Conservation (phyloP, 2,888 invertebrate genomes). For the Ecdyonurus torrentis region DNA sequence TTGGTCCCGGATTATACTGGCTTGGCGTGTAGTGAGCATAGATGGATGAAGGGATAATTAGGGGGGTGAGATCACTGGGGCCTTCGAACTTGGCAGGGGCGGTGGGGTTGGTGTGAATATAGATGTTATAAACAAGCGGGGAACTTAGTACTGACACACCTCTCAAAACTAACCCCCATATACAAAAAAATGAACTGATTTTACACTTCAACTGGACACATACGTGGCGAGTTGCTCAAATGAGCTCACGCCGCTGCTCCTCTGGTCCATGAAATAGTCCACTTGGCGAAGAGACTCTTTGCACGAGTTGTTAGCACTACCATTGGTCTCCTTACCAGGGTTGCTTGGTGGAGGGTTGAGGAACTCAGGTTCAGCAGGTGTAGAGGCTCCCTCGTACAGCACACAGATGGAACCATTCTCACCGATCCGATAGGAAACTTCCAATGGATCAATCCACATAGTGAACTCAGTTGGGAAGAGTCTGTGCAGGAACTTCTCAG, state of each 20-base stretch:
- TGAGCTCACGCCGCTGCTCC: not conserved
- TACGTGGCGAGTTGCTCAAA: slow-evolving; percentile 8
- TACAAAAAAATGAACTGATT: not conserved
- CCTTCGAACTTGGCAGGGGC: slow-evolving; percentile 8
- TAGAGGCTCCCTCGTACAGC: slow-evolving; percentile 26
- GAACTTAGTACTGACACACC: not conserved
- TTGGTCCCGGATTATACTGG: not conserved
- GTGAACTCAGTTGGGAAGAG: slow-evolving; percentile 51
- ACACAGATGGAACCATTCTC: slow-evolving; percentile 46
- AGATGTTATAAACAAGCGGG: slow-evolving; percentile 2
- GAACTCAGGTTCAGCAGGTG: not conserved
- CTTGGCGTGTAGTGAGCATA: not conserved
- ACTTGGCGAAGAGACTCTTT: slow-evolving; percentile 6
- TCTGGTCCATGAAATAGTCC: slow-evolving; percentile 5
- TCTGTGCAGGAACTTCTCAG: slow-evolving; percentile 35
- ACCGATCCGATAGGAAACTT: slow-evolving; percentile 48
- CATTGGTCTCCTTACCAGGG: not conserved
- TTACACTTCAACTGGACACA: slow-evolving; percentile 8
- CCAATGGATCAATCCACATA: slow-evolving; percentile 59
- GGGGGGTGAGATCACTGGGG: slow-evolving; percentile 8
- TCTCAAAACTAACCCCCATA: not conserved
- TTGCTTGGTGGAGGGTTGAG: not conserved
- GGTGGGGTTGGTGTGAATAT: slow-evolving; percentile 6
- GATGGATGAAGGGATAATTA: not conserved
- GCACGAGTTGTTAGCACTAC: slow-evolving; percentile 6